phyloP scores from a whole-genome alignment of 2,888 invertebrate species.

The Thelaira solivaga region DNA sequence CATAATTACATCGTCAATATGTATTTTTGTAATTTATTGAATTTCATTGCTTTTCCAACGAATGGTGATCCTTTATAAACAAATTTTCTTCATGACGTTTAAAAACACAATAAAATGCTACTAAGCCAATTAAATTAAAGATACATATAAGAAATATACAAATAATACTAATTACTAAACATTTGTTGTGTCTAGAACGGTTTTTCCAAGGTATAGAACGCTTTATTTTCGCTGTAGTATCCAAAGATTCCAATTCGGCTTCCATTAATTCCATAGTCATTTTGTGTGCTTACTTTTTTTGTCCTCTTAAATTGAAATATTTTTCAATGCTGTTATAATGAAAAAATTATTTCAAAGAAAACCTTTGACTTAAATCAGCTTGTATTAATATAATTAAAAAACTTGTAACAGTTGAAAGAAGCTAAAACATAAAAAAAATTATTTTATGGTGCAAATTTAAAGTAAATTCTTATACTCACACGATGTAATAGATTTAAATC shows the following conservation, averaged over 20 bases:
- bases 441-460: not conserved
- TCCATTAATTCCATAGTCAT: constrained; percentile 3
- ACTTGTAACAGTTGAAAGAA: constrained; percentile 71
- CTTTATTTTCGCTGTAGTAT: constrained; percentile 1
- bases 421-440: constrained; percentile 61
- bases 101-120: constrained; percentile 55
- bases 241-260: constrained; percentile 31
- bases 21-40: not conserved
- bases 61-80: constrained; percentile 5
- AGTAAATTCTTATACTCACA: constrained; percentile 63
- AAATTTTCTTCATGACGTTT: constrained; percentile 55
- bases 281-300: not conserved
- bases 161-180: constrained; percentile 39
- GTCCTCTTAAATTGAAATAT: not conserved
- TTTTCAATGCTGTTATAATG: not conserved
- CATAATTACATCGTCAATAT: not conserved
- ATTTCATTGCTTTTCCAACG: constrained; percentile 23
- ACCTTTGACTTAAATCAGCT: constrained; percentile 72
- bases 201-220: constrained; percentile 38
- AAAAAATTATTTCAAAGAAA: constrained; percentile 67
- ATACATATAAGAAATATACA: constrained; percentile 40
- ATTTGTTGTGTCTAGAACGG: constrained; percentile 46
- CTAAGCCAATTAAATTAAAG: constrained; percentile 46
- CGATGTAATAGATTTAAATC: constrained; percentile 68
- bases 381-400: constrained; percentile 74